Evolutionary conservation across 2,888 invertebrate species (phyloP), one percentile per base, ranked within the genome.

Genomic region (Euclidia mi): DNA sequence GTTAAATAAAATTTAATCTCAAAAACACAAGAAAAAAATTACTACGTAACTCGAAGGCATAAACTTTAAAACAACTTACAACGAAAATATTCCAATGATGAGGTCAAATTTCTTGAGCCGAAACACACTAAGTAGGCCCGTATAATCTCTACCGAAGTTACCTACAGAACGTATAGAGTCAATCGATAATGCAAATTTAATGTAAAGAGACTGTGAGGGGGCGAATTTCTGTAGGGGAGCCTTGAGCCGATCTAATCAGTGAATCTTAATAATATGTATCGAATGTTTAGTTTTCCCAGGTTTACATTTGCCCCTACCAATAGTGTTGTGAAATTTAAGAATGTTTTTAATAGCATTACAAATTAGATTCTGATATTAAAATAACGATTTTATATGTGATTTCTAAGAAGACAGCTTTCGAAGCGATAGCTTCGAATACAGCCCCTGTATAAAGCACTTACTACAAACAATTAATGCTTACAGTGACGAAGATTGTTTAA

Each of bases 111-210:
- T 80, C 78, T 79, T 74, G 67, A 76, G 73, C 71, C 64, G 75
- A 80, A 77, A 65, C 71, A 62, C 56, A 60, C 65, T 79, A 81
- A 85, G 79, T 75, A 63, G 55, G 75, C 66, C 73, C 76, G 85
- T 87, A 86, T 88, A 84, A 86, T 85, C 77, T 69, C 52, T 61
- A 15, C 40, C 58, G 37, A 57, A 70, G 67, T 70, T 63, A 72
- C 70, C 74, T 67, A 65, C 58, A 56, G 56, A 56, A 65, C 62
- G 66, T 76, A 65, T 61, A 72, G 38, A 66, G 68, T 45, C 79
- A 81, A 90, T 91, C 91, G 90, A 91, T 92, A 90, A 92, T 91
- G 92, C 88, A 90, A 92, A 92, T 92, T 90, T 90, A 90, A 91
- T 91, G 91, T 87, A 89, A 90, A 90, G 90, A 85, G 83, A 83